phyloP scores from a whole-genome alignment of 1,140 invertebrate genomes.

The Mylabris phalerata region DNA sequence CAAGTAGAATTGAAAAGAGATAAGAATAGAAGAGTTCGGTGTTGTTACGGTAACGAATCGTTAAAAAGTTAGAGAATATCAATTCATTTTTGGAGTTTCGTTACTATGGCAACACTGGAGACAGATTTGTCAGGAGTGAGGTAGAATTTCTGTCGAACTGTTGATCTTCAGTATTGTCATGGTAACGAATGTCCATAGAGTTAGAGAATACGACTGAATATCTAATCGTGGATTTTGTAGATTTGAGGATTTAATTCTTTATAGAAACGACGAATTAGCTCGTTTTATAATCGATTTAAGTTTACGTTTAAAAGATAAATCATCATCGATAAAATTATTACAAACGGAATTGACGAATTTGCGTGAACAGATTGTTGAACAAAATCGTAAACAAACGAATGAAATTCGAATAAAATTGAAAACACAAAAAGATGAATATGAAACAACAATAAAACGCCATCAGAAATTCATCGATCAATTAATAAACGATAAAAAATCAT shows the following conservation, averaged over 20 bases:
- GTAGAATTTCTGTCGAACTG: too few relatives aligned
- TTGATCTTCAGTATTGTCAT: too few relatives aligned
- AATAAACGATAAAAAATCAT: conserved; percentile 56
- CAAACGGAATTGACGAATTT: conserved; percentile 35
- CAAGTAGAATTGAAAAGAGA: too few relatives aligned
- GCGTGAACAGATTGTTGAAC: conserved; percentile 26
- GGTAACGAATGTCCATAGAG: too few relatives aligned
- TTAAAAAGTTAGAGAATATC: too few relatives aligned
- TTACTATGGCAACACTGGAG: too few relatives aligned
- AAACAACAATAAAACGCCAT: conserved; percentile 54
- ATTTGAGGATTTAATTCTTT: conserved; percentile 30
- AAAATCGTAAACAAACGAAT: conserved; percentile 32
- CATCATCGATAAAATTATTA: conserved; percentile 30
- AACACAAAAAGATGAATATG: conserved; percentile 58
- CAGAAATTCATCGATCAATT: conserved; percentile 66
- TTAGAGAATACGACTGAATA: too few relatives aligned
- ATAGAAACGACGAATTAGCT: conserved; percentile 28
- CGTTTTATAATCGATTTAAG: conserved; percentile 32
- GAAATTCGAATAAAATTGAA: conserved; percentile 41
- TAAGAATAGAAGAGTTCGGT: too few relatives aligned
- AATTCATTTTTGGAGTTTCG: too few relatives aligned
- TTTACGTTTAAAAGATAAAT: conserved; percentile 38
- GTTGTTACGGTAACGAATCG: too few relatives aligned
- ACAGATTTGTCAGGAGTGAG: too few relatives aligned
- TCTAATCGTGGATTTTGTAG: conserved; percentile 15